phyloP scores from a whole-genome alignment of 2,797 vertebrate genomes.

The Channa striata region DNA sequence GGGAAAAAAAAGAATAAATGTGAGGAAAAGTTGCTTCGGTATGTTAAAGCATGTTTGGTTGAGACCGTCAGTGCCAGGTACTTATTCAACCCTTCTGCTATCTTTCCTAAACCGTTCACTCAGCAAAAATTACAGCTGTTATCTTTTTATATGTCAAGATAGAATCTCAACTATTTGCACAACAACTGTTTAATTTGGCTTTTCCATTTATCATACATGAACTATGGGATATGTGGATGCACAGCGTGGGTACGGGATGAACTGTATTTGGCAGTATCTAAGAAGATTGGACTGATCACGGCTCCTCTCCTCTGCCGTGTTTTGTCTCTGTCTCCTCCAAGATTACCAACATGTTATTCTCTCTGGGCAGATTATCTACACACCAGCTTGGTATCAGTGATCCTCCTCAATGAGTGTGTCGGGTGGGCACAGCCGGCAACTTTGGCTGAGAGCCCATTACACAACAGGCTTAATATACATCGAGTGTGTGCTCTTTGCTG shows the following conservation, averaged over 20 bases:
- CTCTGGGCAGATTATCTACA: slow-evolving; percentile 63
- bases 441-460: slow-evolving; percentile 72
- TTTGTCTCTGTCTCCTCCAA: slow-evolving; percentile 44
- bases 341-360: slow-evolving; percentile 50
- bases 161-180: not conserved
- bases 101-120: not conserved
- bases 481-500: slow-evolving; percentile 59
- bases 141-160: not conserved
- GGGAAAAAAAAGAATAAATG: slow-evolving; percentile 32
- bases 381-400: slow-evolving; percentile 66
- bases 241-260: not conserved
- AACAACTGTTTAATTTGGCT: slow-evolving; percentile 5
- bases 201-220: not conserved
- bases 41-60: slow-evolving; percentile 18
- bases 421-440: slow-evolving; percentile 52
- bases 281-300: slow-evolving; percentile 33
- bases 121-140: too few relatives aligned
- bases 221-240: not conserved
- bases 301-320: slow-evolving; percentile 37
- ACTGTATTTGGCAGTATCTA: slow-evolving; percentile 12
- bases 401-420: slow-evolving; percentile 51
- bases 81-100: not conserved
- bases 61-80: not conserved
- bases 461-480: slow-evolving; percentile 75
- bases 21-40: slow-evolving; percentile 15